Percentiles rank a stretch among this genome's conserved stretches.
Conservation (phyloP, 2,888 invertebrate genomes). For the Tridacna gigas region DNA sequence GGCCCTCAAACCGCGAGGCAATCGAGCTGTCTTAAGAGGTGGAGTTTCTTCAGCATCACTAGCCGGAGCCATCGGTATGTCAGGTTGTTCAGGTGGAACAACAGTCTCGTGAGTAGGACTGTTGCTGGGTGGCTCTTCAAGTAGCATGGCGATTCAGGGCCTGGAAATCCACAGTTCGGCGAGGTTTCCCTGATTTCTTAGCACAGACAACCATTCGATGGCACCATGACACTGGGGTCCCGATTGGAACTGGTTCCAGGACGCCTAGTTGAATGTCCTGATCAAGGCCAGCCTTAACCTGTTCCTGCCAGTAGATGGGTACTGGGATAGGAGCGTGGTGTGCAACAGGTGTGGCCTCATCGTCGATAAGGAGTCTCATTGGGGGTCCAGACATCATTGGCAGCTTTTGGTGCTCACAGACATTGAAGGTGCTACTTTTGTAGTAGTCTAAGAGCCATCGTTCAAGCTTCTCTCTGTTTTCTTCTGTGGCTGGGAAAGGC, state of each 20-base stretch:
- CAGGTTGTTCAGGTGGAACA: too few species aligned
- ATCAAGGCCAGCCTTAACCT: background rate
- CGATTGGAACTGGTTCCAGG: background rate
- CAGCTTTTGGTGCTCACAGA: background rate
- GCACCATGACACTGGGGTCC: background rate
- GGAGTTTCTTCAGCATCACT: too few species aligned
- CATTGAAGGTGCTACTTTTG: background rate
- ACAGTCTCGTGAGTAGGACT: too few species aligned
- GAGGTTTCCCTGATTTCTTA: background rate
- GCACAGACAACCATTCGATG: background rate
- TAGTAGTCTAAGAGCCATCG: background rate
- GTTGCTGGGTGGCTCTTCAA: too few species aligned
- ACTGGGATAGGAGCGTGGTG: background rate
- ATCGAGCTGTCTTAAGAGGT: too few species aligned
- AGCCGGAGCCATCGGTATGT: too few species aligned
- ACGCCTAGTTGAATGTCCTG: background rate
- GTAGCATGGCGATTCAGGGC: too few species aligned
- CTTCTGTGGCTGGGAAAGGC: background rate
- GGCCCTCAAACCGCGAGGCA: too few species aligned
- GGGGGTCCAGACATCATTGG: background rate
- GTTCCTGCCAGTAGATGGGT: background rate
- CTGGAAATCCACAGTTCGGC: background rate
- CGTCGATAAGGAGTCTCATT: background rate
- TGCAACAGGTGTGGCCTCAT: background rate
- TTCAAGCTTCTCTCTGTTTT: background rate